A percentile compares a stretch with the other conserved stretches of the same genome.
Conservation (phyloP, 2,113 vertebrate species). For the Lanius ludovicianus region DNA sequence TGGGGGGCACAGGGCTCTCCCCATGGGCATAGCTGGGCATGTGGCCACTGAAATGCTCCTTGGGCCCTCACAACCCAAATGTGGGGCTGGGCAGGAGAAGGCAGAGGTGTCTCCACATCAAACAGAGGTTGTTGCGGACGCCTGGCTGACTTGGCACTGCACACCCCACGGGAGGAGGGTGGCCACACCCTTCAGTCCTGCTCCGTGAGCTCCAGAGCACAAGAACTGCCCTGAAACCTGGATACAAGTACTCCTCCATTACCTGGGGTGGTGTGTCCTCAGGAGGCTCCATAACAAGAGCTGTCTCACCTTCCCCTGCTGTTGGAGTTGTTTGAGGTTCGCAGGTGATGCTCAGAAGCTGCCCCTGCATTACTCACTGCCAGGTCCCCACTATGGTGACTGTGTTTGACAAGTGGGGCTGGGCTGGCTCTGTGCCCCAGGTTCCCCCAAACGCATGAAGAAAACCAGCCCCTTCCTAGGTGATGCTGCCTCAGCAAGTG, state of each 20-base stretch:
- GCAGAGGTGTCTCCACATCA: neutral
- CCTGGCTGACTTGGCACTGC: accelerated
- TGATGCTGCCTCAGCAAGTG: neutral
- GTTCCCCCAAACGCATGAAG: accelerated
- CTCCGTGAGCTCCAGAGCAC: neutral
- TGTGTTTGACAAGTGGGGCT: neutral
- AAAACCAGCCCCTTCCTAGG: neutral
- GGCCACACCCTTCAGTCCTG: neutral
- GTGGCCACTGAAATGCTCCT: neutral
- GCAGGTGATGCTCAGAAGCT: neutral
- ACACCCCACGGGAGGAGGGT: accelerated
- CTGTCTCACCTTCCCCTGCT: neutral
- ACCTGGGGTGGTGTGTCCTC: neutral
- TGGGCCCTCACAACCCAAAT: accelerated
- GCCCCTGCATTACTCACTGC: neutral
- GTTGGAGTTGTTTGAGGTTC: neutral
- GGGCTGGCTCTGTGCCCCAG: neutral
- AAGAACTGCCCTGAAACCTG: neutral
- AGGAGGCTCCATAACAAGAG: neutral
- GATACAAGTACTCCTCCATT: accelerated
- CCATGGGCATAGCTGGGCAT: accelerated
- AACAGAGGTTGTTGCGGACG: accelerated
- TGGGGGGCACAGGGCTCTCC: neutral
- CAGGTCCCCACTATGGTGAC: accelerated
- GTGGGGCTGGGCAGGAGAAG: accelerated